Evolutionary conservation across 1,140 invertebrate species (phyloP), one percentile per base, ranked within the genome.

Genomic region (Telenomus remus): DNA sequence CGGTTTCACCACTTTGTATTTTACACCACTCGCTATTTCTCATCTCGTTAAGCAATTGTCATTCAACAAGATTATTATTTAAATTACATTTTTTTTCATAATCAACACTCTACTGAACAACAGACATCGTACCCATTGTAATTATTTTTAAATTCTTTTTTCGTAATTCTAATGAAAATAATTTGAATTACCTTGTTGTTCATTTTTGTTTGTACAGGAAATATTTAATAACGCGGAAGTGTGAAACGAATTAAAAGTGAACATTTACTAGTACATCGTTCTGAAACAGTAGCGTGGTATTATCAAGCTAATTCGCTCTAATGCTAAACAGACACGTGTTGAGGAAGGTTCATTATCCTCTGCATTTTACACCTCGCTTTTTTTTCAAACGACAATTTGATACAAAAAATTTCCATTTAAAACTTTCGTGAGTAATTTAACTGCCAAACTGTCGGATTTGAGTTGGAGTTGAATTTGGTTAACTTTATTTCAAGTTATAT

Each of bases 251-350:
- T 39, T 9, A n/a, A 39, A 1, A 9, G 9, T 11, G 37, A 11
- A 9, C 8, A 13, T 11, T 44, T 13, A 44, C 12, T 44, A 12
- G 13, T 27, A 10, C 33, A 35, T 42, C 13, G 42, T 50, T 68
- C 71, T 71, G 65, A 75, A 64, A 71, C 70, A 57, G 46, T 10
- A 12, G 44, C 10, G 42, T 61, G 47, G 14, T 49, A 64, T 37
- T 61, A 51, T 39, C 42, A 39, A 54, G 65, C 73, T 84, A 83
- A 84, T 85, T 84, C 78, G 78, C 81, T 78, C 79, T 85, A 82
- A 84, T 85, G 70, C 53, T 44, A 50, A 53, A 44, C 48, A 78
- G 74, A 76, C 80, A 66, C 75, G 61, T 81, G 80, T 76, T 77
- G 72, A 71, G 74, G 51, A 80, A 84, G n/a, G 81, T 82, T 75